Conservation (phyloP, 1,140 invertebrate genomes). For the Pissodes strobi region DNA sequence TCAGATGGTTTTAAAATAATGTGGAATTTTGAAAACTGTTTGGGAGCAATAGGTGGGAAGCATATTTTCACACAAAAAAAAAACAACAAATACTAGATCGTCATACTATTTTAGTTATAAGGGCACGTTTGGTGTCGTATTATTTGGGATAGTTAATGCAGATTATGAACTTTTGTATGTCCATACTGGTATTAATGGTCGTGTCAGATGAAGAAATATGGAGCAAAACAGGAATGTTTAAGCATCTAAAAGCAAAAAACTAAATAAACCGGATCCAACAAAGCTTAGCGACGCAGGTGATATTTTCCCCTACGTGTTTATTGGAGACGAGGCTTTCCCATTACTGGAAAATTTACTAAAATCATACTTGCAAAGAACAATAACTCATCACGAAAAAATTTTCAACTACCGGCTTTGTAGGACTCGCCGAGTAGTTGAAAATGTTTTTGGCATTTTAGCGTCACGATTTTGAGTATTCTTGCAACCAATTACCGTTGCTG, state of each 20-base stretch:
- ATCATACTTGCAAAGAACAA: conserved; percentile 52
- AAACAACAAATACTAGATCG: conserved; percentile 30
- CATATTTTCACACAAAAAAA: conserved; percentile 38
- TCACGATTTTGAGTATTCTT: conserved; percentile 38
- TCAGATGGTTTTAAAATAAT: conserved; percentile 40
- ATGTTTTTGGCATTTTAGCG: conserved; percentile 7
- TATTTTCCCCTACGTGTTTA: conserved; percentile 53
- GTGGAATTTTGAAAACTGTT: conserved; percentile 55
- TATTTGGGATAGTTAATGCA: conserved; percentile 55
- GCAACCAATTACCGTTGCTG: conserved; percentile 50
- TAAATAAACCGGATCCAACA: conserved; percentile 13
- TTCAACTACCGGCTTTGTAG: too few species aligned
- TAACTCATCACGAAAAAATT: conserved; percentile 39
- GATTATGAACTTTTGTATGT: conserved; percentile 55
- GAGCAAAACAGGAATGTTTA: neutral
- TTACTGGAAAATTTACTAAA: conserved; percentile 55
- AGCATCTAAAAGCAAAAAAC: conserved; percentile 4
- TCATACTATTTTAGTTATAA: conserved; percentile 57
- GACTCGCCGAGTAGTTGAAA: too few species aligned
- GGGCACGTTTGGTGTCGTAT: conserved; percentile 48
- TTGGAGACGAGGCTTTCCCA: conserved; percentile 58
- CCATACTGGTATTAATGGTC: conserved; percentile 53
- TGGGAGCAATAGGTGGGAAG: conserved; percentile 55
- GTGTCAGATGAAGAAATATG: conserved; percentile 47
- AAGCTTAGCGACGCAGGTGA: neutral